These are phyloP conservation scores for Conus betulinus DNA, from an alignment of 1,140 invertebrate species.

Conservation along the genomic window DNA sequence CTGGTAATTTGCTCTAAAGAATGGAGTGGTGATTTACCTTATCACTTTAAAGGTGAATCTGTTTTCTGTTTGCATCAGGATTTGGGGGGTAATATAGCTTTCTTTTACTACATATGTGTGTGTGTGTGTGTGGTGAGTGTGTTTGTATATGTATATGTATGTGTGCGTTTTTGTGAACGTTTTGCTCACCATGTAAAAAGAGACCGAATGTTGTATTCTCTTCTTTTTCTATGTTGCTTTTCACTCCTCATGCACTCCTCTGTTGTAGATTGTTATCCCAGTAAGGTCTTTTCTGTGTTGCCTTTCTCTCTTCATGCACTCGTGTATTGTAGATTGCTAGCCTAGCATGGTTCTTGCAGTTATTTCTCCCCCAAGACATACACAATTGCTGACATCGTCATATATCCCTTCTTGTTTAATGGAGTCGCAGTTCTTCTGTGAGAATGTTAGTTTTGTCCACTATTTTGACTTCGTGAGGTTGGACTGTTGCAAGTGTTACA, in stretches of 20 bases:
- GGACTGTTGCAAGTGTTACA: background rate
- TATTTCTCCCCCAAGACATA: background rate
- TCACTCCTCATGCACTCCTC: too few relatives aligned
- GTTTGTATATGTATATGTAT: background rate
- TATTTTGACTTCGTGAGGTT: background rate
- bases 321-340: background rate
- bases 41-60: slow-evolving; percentile 1
- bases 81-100: slow-evolving; percentile 35
- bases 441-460: background rate
- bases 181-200: background rate
- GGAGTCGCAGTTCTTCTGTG: background rate
- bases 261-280: too few relatives aligned
- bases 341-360: background rate
- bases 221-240: background rate
- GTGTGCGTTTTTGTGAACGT: too few relatives aligned
- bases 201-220: background rate
- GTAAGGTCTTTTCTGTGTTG: background rate
- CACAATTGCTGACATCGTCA: background rate
- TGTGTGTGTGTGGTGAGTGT: background rate
- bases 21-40: background rate
- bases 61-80: slow-evolving; percentile 37
- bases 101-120: background rate
- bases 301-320: background rate
- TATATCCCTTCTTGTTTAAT: background rate
- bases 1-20: too few relatives aligned